These are phyloP conservation scores for Mus spretus DNA, from an alignment of 2,797 vertebrate genomes.

Conservation along the genomic window DNA sequence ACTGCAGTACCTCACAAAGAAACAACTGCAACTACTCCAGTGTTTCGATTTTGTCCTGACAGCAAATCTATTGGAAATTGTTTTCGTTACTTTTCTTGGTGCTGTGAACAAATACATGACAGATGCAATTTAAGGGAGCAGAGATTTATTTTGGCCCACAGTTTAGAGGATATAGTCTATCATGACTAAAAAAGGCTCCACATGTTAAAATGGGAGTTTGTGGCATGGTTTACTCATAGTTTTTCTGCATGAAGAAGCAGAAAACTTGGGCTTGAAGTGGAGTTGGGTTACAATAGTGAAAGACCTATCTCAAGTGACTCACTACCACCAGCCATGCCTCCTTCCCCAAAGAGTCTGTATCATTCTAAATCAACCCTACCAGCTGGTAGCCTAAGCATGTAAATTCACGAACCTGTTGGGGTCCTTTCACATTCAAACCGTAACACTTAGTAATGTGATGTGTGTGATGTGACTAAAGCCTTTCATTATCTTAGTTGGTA, in stretches of 20 bases:
- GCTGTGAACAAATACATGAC: not conserved
- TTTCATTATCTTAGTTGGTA: not conserved
- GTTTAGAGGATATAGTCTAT: not conserved
- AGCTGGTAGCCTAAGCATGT: not conserved
- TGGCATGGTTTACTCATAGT: not conserved
- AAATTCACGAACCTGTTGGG: not conserved
- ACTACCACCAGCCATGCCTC: not conserved
- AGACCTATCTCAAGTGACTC: not conserved
- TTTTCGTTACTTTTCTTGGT: not conserved
- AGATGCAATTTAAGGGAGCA: not conserved
- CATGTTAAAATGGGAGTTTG: not conserved
- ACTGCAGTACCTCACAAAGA: slow-evolving; percentile 2
- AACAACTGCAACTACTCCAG: not conserved
- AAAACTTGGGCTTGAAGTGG: not conserved
- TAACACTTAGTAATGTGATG: not conserved
- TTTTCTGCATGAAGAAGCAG: not conserved
- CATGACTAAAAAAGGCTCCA: not conserved
- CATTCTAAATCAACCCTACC: not conserved
- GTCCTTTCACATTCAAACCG: not conserved
- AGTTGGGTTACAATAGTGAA: not conserved
- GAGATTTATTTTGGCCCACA: not conserved
- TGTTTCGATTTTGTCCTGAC: slow-evolving; percentile 16
- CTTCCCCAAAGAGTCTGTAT: not conserved
- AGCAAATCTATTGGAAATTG: slow-evolving; percentile 39
- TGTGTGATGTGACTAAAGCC: not conserved